Conservation (phyloP, 1,140 invertebrate genomes). For the Paraescarpia echinospica region DNA sequence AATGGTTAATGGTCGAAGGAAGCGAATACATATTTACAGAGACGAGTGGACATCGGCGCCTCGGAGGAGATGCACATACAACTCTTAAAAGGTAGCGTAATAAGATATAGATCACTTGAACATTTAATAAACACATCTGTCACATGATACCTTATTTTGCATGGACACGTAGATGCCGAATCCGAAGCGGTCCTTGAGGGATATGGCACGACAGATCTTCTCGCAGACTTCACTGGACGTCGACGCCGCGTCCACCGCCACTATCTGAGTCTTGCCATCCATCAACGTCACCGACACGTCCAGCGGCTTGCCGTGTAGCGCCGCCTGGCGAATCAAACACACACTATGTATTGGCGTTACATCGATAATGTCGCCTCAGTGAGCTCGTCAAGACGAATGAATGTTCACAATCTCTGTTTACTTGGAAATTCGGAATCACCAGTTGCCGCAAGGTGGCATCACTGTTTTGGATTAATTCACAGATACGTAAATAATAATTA, state of each 20-base stretch:
- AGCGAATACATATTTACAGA: background rate
- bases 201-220: conserved; percentile 39
- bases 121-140: too few species aligned
- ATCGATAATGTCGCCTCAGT: background rate
- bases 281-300: conserved; percentile 49
- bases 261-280: conserved; percentile 43
- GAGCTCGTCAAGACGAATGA: background rate
- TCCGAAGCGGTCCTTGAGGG: conserved; percentile 40
- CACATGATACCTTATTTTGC: conserved; percentile 41
- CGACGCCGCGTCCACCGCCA: conserved; percentile 45
- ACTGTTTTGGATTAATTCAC: too few species aligned
- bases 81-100: too few species aligned
- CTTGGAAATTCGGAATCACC: too few species aligned
- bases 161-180: conserved; percentile 51
- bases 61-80: too few species aligned
- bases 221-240: conserved; percentile 45
- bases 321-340: conserved; percentile 2
- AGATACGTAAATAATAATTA: too few species aligned
- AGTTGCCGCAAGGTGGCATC: too few species aligned
- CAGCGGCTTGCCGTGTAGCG: conserved; percentile 34
- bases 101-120: too few species aligned
- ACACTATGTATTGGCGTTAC: background rate
- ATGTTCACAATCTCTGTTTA: background rate
- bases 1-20: background rate
- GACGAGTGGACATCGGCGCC: background rate